A percentile compares a stretch with the other conserved stretches of the same genome.
These are phyloP conservation scores for Apamea epomidion DNA, from an alignment of 2,888 invertebrate species.

Conservation along the genomic window DNA sequence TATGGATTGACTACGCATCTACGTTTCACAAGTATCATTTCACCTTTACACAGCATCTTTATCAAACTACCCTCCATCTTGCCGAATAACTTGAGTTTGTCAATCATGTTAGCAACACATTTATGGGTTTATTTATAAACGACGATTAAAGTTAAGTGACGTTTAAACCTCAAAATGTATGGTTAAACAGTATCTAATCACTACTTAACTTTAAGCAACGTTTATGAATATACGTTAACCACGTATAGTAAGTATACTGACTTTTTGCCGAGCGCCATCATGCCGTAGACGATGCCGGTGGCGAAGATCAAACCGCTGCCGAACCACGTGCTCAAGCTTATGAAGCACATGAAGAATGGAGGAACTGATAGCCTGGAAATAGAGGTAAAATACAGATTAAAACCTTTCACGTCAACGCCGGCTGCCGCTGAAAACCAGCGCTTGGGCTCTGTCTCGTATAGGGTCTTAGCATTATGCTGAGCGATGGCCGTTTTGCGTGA, in stretches of 20 bases:
- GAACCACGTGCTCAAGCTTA: conserved; percentile 93
- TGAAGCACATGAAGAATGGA: conserved; percentile 94
- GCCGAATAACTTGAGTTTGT: conserved; percentile 10
- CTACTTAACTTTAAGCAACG: not conserved
- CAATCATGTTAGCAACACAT: conserved; percentile 14
- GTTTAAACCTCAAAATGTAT: not conserved
- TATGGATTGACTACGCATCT: not conserved
- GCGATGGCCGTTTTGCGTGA: no score
- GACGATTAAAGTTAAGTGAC: not conserved
- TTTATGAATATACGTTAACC: no score
- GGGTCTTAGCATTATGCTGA: no score
- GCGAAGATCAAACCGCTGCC: conserved; percentile 97
- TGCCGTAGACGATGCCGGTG: conserved; percentile 97
- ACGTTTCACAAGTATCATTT: not conserved
- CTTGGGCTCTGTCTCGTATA: no score
- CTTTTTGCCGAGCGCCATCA: conserved; percentile 99
- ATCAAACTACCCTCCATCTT: conserved; percentile 12
- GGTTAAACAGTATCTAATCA: not conserved
- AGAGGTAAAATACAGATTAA: not conserved
- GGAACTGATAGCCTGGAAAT: conserved; percentile 94
- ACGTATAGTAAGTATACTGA: conserved; percentile 91
- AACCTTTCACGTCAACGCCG: no score
- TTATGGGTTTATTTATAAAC: not conserved
- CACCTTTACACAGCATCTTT: not conserved
- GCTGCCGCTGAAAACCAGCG: no score